Conservation (phyloP, 2,113 vertebrate genomes). For the Lasiurus borealis region DNA sequence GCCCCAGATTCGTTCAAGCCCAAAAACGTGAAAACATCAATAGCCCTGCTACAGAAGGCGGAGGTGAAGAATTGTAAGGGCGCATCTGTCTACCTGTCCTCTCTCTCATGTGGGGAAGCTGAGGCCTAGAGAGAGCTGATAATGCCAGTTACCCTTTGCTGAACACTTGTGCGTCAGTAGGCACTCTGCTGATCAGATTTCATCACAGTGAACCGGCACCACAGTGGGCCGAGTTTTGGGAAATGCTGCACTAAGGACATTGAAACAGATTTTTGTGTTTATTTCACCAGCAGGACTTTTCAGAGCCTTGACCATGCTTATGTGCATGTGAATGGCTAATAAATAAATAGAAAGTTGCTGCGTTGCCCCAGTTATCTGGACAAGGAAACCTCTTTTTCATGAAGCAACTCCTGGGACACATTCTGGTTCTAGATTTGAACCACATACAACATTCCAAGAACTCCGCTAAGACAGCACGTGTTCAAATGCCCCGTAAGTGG, state of each 20-base stretch:
- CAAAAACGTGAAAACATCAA: neutral
- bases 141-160: accelerated
- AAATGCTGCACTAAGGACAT: neutral
- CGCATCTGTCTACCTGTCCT: neutral
- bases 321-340: neutral
- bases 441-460: neutral
- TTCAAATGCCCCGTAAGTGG: neutral
- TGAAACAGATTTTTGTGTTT: neutral
- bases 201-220: too few relatives aligned
- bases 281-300: neutral
- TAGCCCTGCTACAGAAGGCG: accelerated
- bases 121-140: neutral
- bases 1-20: neutral
- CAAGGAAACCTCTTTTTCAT: neutral
- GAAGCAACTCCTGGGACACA: neutral
- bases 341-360: neutral
- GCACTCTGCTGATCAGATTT: neutral
- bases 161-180: neutral
- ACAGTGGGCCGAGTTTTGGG: neutral
- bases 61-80: neutral
- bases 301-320: neutral
- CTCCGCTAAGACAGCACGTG: neutral
- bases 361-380: neutral
- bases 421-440: conserved; percentile 14
- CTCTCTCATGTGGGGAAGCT: neutral